Conservation (phyloP, 2,888 invertebrate species). For the Nemapogon koenigi region DNA sequence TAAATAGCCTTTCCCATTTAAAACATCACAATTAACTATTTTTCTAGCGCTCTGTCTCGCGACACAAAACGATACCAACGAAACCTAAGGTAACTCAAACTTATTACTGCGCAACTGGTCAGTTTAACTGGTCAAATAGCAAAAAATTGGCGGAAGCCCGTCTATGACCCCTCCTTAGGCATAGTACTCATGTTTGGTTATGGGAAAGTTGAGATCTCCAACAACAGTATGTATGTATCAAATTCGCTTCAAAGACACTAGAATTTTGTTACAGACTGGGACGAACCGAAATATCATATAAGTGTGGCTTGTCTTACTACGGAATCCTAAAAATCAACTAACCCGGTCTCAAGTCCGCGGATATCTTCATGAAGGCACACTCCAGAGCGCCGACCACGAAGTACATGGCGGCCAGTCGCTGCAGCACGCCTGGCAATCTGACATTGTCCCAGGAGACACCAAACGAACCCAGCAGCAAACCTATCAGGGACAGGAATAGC, state of each 20-base stretch:
- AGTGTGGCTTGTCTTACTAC: not conserved
- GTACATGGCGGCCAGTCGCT: slow-evolving; percentile 81
- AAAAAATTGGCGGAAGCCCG: no score
- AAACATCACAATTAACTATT: no score
- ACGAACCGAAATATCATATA: not conserved
- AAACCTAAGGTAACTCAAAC: no score
- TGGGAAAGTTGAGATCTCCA: no score
- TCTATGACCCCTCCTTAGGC: no score
- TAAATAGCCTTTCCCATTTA: no score
- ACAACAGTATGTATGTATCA: slow-evolving; percentile 2
- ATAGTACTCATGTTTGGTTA: no score
- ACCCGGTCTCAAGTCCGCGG: slow-evolving; percentile 35
- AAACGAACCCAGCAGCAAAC: slow-evolving; percentile 61
- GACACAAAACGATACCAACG: no score
- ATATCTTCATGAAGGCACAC: slow-evolving; percentile 53
- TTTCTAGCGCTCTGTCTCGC: no score
- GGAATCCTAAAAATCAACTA: not conserved
- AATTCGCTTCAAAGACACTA: not conserved
- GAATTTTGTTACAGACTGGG: no score
- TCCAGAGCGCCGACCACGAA: slow-evolving; percentile 76
- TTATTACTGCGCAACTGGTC: no score
- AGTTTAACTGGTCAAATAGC: no score
- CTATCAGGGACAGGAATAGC: slow-evolving; percentile 67
- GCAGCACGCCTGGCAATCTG: slow-evolving; percentile 82
- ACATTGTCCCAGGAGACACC: slow-evolving; percentile 60